Evolutionary conservation across 2,888 invertebrate genomes (phyloP).

Genomic region (Phasia obesa): DNA sequence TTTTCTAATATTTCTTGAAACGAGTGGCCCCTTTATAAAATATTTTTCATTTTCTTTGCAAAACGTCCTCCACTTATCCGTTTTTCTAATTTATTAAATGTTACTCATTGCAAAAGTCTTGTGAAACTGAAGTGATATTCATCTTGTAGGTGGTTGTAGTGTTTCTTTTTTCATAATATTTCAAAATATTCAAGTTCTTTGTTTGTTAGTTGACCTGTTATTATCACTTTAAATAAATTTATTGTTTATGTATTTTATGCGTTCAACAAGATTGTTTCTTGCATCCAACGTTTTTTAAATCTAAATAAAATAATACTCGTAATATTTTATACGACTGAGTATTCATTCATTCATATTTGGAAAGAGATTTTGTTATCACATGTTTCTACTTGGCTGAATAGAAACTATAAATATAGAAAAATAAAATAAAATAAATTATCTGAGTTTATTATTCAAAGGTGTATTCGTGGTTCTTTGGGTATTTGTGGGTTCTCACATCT

Average conservation of each 20-base stretch:
- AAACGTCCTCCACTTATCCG: too few species aligned
- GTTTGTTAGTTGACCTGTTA: constrained; percentile 54
- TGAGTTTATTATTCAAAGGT: not conserved
- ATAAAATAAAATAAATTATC: constrained; percentile 7
- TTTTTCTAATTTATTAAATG: too few species aligned
- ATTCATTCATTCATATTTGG: not conserved
- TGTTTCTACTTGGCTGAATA: constrained; percentile 61
- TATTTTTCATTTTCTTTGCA: too few species aligned
- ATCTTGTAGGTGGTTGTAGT: not conserved
- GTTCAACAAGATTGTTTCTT: constrained; percentile 25
- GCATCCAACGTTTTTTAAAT: constrained; percentile 14
- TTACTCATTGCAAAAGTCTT: too few species aligned
- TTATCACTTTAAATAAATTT: constrained; percentile 34
- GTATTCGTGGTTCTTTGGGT: not conserved
- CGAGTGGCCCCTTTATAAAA: too few species aligned
- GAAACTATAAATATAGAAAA: constrained; percentile 32
- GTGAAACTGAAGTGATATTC: too few species aligned
- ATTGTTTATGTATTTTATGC: constrained; percentile 25
- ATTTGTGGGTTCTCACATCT: not conserved
- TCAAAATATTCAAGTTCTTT: constrained; percentile 12
- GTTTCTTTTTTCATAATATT: not conserved
- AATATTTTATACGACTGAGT: constrained; percentile 7
- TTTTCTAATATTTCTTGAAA: too few species aligned
- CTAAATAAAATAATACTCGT: too few species aligned
- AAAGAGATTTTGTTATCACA: constrained; percentile 56